A percentile compares a stretch with the other conserved stretches of the same genome.
These are phyloP conservation scores for Spodoptera picta DNA, from an alignment of 2,888 invertebrate species.

Conservation along the genomic window DNA sequence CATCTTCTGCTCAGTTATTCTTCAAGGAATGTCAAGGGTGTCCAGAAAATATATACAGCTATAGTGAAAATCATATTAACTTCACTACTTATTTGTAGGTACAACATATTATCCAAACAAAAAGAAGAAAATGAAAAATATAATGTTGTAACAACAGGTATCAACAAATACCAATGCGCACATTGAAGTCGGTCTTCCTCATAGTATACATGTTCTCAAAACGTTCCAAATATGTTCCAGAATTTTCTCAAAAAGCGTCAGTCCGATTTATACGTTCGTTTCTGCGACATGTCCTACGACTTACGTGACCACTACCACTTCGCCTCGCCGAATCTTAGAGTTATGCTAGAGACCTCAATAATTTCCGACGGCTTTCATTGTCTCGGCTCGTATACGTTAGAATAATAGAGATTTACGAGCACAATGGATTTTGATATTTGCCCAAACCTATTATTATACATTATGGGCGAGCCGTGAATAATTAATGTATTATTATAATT, in stretches of 20 bases:
- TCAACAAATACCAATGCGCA: too few relatives aligned
- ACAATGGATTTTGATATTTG: constrained; percentile 39
- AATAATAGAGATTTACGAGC: constrained; percentile 46
- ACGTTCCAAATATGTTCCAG: constrained; percentile 42
- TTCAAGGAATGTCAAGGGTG: too few relatives aligned
- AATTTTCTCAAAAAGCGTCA: constrained; percentile 40
- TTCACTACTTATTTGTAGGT: too few relatives aligned
- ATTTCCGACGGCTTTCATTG: constrained; percentile 35
- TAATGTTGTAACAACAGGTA: too few relatives aligned
- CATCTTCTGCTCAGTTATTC: too few relatives aligned
- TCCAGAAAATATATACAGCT: too few relatives aligned
- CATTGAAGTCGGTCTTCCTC: constrained; percentile 31
- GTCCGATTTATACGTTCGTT: constrained; percentile 30
- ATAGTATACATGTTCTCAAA: constrained; percentile 37
- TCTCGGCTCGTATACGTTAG: constrained; percentile 34
- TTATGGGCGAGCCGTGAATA: constrained; percentile 11
- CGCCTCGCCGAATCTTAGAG: constrained; percentile 40
- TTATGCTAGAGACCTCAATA: constrained; percentile 41
- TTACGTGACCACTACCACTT: constrained; percentile 52
- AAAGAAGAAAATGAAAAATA: too few relatives aligned
- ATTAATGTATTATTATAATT: too few relatives aligned
- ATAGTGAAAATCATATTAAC: too few relatives aligned
- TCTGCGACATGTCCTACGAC: constrained; percentile 26
- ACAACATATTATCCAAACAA: too few relatives aligned
- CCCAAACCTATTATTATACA: constrained; percentile 13